These are phyloP conservation scores for Thunnus maccoyii DNA, from an alignment of 2,113 vertebrate species.

Conservation along the genomic window DNA sequence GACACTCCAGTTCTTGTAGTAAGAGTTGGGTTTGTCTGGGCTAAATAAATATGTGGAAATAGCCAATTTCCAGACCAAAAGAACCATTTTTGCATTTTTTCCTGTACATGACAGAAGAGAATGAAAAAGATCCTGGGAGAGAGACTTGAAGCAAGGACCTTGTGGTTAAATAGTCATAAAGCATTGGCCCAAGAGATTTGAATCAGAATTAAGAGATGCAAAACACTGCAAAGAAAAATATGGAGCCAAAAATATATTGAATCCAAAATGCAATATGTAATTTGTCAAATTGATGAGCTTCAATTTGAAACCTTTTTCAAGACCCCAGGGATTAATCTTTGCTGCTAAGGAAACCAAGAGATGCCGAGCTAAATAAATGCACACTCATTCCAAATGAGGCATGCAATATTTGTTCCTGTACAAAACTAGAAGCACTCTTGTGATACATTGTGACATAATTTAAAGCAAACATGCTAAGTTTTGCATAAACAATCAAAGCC, in stretches of 20 bases:
- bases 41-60: neutral
- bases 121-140: constrained; percentile 30
- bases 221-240: constrained; percentile 35
- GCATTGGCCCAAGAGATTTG: constrained; percentile 11
- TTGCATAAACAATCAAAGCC: constrained; percentile 74
- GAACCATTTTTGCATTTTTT: neutral
- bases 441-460: constrained; percentile 77
- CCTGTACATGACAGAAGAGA: neutral
- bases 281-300: constrained; percentile 49
- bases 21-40: neutral
- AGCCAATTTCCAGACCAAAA: neutral
- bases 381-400: constrained; percentile 65
- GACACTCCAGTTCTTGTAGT: constrained; percentile 2
- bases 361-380: constrained; percentile 67
- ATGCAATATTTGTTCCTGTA: constrained; percentile 73
- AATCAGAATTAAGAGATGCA: constrained; percentile 9
- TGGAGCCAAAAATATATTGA: constrained; percentile 35
- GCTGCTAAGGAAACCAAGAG: constrained; percentile 62
- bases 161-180: neutral
- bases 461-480: constrained; percentile 78
- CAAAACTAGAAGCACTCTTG: constrained; percentile 58
- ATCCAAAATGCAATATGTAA: constrained; percentile 19
- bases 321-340: constrained; percentile 30
- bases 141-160: constrained; percentile 11
- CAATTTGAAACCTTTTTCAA: constrained; percentile 31